A percentile compares a stretch with the other conserved stretches of the same genome.
Conservation (phyloP, 2,797 vertebrate genomes). For the Cetoscarus ocellatus region DNA sequence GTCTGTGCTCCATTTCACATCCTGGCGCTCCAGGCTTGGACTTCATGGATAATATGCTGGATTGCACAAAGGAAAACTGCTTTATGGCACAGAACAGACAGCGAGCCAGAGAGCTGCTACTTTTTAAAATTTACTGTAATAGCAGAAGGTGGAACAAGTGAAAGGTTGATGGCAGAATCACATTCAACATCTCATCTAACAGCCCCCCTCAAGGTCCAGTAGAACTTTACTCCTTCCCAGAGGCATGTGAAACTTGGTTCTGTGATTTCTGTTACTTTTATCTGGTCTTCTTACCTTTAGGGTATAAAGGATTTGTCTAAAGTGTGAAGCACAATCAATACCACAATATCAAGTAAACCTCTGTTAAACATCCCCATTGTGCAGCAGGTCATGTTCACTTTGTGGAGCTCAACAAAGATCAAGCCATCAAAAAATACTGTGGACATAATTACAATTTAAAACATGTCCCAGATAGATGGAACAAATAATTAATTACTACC, state of each 20-base stretch:
- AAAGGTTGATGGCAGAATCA: constrained; percentile 75
- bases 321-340: constrained; percentile 73
- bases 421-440: constrained; percentile 28
- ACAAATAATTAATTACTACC: background rate
- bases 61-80: constrained; percentile 54
- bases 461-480: background rate
- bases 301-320: constrained; percentile 65
- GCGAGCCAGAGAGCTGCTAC: constrained; percentile 43
- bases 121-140: constrained; percentile 68
- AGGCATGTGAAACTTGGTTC: constrained; percentile 66
- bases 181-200: constrained; percentile 65
- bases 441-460: constrained; percentile 17
- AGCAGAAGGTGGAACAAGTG: constrained; percentile 66
- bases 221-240: constrained; percentile 71
- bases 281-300: constrained; percentile 73
- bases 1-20: constrained; percentile 34
- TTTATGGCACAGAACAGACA: constrained; percentile 55
- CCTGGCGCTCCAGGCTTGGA: constrained; percentile 48
- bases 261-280: constrained; percentile 68
- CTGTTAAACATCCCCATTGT: constrained; percentile 68
- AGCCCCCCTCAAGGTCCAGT: constrained; percentile 64
- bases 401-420: constrained; percentile 20
- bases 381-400: constrained; percentile 38
- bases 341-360: constrained; percentile 69
- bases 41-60: constrained; percentile 59